A percentile compares a stretch with the other conserved stretches of the same genome.
Conservation (phyloP, 1,140 invertebrate species). For the Mizuhopecten yessoensis region DNA sequence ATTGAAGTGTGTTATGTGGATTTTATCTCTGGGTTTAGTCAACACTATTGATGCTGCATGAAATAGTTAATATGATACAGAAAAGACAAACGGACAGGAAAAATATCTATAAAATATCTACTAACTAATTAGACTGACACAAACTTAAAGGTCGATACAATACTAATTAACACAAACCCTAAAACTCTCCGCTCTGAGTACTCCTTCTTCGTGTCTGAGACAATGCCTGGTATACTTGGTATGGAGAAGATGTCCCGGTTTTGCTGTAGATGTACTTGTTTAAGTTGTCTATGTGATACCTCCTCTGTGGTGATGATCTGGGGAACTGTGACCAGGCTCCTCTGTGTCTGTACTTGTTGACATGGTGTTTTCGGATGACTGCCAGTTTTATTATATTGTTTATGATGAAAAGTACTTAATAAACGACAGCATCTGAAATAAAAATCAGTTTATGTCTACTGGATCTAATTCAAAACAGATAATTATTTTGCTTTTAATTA, state of each 20-base stretch:
- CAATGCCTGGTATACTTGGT: neutral
- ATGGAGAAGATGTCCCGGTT: neutral
- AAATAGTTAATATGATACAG: too few relatives aligned
- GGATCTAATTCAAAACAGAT: too few relatives aligned
- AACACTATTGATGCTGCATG: too few relatives aligned
- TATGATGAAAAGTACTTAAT: neutral
- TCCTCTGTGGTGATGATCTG: neutral
- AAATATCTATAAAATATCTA: too few relatives aligned
- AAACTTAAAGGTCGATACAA: neutral
- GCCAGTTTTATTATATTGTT: neutral
- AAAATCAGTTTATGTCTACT: too few relatives aligned
- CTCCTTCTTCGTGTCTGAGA: constrained; percentile 70
- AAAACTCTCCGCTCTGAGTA: constrained; percentile 74
- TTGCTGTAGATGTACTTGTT: neutral
- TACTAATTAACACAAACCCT: constrained; percentile 62
- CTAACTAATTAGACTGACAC: too few relatives aligned
- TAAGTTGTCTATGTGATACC: neutral
- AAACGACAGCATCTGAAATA: neutral
- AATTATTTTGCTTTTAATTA: too few relatives aligned
- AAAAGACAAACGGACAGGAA: too few relatives aligned
- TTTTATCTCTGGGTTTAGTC: too few relatives aligned
- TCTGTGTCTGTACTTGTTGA: neutral
- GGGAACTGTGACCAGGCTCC: neutral
- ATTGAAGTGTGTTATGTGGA: too few relatives aligned
- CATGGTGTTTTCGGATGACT: neutral